Percentiles rank a stretch among this genome's conserved stretches.
Conservation (phyloP, 2,888 invertebrate species). For the Philhelius pedissequus region DNA sequence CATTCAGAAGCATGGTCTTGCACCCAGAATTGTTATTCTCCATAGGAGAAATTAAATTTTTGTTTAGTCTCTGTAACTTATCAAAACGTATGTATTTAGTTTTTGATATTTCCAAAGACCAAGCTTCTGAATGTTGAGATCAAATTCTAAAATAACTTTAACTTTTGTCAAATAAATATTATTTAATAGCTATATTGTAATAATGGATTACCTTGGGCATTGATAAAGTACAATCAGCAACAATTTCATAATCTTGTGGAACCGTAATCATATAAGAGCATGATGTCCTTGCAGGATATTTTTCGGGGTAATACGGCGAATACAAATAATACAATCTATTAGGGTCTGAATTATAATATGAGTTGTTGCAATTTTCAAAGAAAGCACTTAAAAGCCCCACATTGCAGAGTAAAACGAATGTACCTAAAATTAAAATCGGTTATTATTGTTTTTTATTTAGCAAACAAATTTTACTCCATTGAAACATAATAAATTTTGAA, state of each 20-base stretch:
- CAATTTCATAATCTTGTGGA: constrained; percentile 73
- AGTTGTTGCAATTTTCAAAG: constrained; percentile 71
- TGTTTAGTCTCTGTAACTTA: too few relatives aligned
- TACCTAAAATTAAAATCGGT: neutral
- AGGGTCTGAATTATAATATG: constrained; percentile 48
- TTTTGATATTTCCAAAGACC: too few relatives aligned
- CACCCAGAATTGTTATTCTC: too few relatives aligned
- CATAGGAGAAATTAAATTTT: too few relatives aligned
- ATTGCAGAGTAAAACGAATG: neutral
- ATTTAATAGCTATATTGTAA: too few relatives aligned
- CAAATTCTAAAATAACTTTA: too few relatives aligned
- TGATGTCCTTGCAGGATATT: constrained; percentile 73
- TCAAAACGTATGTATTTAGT: too few relatives aligned
- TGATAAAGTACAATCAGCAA: constrained; percentile 71
- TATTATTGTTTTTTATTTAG: neutral
- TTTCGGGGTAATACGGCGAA: constrained; percentile 74
- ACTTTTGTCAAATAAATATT: too few relatives aligned
- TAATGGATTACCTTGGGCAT: constrained; percentile 72
- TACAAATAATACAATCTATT: constrained; percentile 70
- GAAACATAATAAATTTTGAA: neutral
- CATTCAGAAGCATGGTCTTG: too few relatives aligned
- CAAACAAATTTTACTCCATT: constrained; percentile 69
- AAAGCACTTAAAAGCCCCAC: neutral
- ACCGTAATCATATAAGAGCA: constrained; percentile 75
- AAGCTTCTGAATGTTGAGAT: too few relatives aligned